Base-by-base conservation (phyloP, 2,113 vertebrate species). In the Eurystomus gularis region DNA sequence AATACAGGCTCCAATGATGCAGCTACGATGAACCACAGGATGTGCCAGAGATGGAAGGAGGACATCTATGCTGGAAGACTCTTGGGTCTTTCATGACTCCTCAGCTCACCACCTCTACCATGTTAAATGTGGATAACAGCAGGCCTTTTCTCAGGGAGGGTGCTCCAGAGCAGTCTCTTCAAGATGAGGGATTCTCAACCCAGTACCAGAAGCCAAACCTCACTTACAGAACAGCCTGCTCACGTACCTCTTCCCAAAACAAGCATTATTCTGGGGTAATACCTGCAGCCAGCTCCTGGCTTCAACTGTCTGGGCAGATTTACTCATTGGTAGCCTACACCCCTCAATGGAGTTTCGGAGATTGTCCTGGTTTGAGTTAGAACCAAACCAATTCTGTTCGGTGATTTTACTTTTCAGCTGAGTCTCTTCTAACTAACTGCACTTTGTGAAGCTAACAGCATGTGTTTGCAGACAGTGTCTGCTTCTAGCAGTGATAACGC, bases 291-390 rank as follows among this genome's bases (percentile, higher is more conserved):
- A 90, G 29, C 58, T 69, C 44, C 17, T 3, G 0, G 28, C 31
- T 82, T 68, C 79, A 69, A 39, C 24, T 25, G 2, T 33, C 42
- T 6, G 21, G 49, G n/a, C 19, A 83, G 44, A 77, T 46, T 26
- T 49, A 28, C 52, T 66, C 3, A 3, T 10, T 2, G 0, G 18
- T 9, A 64, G 42, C 40, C 40, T 88, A 40, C 18, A 49, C 24
- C 7, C 54, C 51, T 54, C 82, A 25, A 0, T 0, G 1, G 37
- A 17, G 33, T 55, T 79, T 58, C 6, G n/a, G n/a, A n/a, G n/a
- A n/a, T n/a, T n/a, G n/a, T n/a, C n/a, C n/a, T n/a, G n/a, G n/a
- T n/a, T n/a, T n/a, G n/a, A n/a, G n/a, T n/a, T n/a, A n/a, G n/a
- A n/a, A n/a, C n/a, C n/a, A n/a, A n/a, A n/a, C n/a, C n/a, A n/a